phyloP scores from a whole-genome alignment of 2,888 invertebrate species.

The Notocelia uddmanniana region DNA sequence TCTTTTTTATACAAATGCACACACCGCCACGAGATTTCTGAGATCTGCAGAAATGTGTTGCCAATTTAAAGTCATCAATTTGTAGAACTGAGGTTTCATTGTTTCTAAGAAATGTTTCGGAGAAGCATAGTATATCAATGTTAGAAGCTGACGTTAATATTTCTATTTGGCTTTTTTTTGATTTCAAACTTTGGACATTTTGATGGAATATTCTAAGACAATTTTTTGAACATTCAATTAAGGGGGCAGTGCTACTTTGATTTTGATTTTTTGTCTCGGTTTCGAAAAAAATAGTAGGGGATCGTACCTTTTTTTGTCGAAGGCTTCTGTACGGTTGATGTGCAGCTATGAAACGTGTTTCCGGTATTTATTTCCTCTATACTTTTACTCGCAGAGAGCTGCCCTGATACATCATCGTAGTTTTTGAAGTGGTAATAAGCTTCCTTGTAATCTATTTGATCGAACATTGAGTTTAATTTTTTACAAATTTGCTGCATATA shows the following conservation, averaged over 20 bases:
- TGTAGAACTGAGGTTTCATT: not conserved
- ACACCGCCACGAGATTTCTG: not conserved
- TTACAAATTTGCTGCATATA: slow-evolving; percentile 1
- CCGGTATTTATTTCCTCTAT: not conserved
- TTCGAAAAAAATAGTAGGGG: not conserved
- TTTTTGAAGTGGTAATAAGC: not conserved
- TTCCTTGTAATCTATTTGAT: slow-evolving; percentile 7
- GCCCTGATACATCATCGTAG: not conserved
- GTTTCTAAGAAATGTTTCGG: slow-evolving; percentile 7
- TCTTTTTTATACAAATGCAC: slow-evolving; percentile 6
- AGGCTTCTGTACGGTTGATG: not conserved
- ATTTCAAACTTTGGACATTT: slow-evolving; percentile 18
- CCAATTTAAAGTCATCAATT: slow-evolving; percentile 5
- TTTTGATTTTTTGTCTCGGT: not conserved
- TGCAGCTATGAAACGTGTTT: not conserved
- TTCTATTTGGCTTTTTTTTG: not conserved
- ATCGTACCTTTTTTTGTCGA: not conserved
- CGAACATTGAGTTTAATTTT: not conserved
- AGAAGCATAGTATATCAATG: slow-evolving; percentile 1
- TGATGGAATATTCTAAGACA: not conserved
- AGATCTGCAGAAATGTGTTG: not conserved
- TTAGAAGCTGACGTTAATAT: too few relatives aligned
- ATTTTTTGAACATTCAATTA: not conserved
- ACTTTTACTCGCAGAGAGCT: not conserved
- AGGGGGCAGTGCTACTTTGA: not conserved